Conservation (phyloP, 2,113 vertebrate genomes). For the Suricata suricatta region DNA sequence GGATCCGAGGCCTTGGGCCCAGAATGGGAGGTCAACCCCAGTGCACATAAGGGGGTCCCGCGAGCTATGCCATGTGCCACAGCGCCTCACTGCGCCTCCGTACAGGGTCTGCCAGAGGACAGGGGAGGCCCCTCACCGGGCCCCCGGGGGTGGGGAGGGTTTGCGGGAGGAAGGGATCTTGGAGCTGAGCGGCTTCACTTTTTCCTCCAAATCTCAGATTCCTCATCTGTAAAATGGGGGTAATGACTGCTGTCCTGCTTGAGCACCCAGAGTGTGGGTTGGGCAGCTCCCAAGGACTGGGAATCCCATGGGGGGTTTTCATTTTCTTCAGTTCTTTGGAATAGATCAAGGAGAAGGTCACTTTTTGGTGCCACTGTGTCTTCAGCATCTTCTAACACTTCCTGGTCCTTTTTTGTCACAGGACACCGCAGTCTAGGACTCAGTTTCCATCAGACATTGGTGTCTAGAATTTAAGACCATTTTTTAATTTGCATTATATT, state of each 20-base stretch:
- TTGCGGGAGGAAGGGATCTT: background rate
- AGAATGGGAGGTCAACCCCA: background rate
- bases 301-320: background rate
- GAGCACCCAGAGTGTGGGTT: background rate
- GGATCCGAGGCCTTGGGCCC: background rate
- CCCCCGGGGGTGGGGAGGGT: background rate
- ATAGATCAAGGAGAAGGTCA: background rate
- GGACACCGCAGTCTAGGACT: background rate
- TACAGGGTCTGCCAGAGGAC: background rate
- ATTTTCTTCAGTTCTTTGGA: background rate
- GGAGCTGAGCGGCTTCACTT: background rate
- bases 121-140: too few relatives aligned
- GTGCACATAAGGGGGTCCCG: background rate
- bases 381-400: background rate
- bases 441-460: background rate
- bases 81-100: fast-evolving
- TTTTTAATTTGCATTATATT: background rate
- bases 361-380: background rate
- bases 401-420: background rate
- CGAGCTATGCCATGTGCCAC: too few relatives aligned
- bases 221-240: background rate
- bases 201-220: background rate
- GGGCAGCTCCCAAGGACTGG: background rate
- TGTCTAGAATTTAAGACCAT: background rate
- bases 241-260: background rate